Conservation (phyloP, 1,140 invertebrate species). For the Carcinoscorpius rotundicauda region DNA sequence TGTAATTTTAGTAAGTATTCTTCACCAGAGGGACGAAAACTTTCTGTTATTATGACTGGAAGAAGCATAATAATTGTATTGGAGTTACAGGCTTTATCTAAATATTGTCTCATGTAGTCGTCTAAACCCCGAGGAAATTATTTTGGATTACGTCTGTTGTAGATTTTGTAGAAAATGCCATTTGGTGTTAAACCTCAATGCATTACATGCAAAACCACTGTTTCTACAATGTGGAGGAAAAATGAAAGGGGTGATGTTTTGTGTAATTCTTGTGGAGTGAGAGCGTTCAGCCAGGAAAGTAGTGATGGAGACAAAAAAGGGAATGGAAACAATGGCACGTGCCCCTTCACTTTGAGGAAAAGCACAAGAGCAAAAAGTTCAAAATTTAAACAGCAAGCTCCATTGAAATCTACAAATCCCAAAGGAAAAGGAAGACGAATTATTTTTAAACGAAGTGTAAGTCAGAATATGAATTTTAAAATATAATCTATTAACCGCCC, state of each 20-base stretch:
- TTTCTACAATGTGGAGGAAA: conserved; percentile 47
- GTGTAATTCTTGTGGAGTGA: conserved; percentile 45
- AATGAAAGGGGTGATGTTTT: conserved; percentile 45
- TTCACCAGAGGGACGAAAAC: no score
- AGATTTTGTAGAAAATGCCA: conserved; percentile 37
- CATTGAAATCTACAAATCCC: conserved; percentile 40
- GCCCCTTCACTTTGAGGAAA: conserved; percentile 27
- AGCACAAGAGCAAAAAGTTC: conserved; percentile 33
- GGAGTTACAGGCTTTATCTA: no score
- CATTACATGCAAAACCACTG: conserved; percentile 43
- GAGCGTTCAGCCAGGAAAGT: conserved; percentile 25
- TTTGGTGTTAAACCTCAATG: conserved; percentile 48
- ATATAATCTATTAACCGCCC: no score
- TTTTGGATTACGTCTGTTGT: no score
- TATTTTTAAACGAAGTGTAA: conserved; percentile 48
- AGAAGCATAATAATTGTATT: no score
- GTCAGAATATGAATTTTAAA: not conserved
- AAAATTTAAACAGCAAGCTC: conserved; percentile 42
- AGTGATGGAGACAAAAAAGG: conserved; percentile 30
- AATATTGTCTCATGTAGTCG: no score
- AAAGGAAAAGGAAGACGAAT: conserved; percentile 59
- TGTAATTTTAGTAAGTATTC: no score
- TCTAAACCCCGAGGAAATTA: no score
- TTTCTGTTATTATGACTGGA: no score
- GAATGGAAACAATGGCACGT: not conserved